Conservation (phyloP, 2,888 invertebrate species). For the Oligia fasciuncula region DNA sequence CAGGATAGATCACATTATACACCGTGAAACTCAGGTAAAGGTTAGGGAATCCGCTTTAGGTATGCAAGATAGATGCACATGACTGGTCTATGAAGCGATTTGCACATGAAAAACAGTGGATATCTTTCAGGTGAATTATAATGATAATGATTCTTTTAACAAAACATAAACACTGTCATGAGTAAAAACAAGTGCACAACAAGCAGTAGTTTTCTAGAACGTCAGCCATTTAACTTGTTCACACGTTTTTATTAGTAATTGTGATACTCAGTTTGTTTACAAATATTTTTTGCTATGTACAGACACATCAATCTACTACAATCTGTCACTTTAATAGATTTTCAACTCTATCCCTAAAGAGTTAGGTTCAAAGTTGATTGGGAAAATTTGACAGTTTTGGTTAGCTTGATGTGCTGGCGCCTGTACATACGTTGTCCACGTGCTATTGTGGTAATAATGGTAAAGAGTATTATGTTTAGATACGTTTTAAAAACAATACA, state of each 20-base stretch:
- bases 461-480: background rate
- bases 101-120: background rate
- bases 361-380: no score
- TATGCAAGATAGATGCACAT: background rate
- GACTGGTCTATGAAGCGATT: background rate
- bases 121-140: background rate
- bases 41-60: background rate
- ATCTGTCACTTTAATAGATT: no score
- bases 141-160: background rate
- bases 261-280: conserved; percentile 8
- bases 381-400: no score
- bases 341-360: no score
- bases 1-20: background rate
- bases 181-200: conserved; percentile 3
- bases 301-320: no score
- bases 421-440: background rate
- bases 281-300: conserved; percentile 5
- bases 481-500: no score
- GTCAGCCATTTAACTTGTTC: conserved; percentile 26
- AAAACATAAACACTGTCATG: background rate
- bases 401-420: no score
- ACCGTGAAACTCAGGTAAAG: background rate
- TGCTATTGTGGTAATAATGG: background rate
- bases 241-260: conserved; percentile 50
- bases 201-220: conserved; percentile 5